A percentile compares a stretch with the other conserved stretches of the same genome.
Evolutionary conservation across 2,113 vertebrate genomes (phyloP).

Genomic region (Enhydra lutris): DNA sequence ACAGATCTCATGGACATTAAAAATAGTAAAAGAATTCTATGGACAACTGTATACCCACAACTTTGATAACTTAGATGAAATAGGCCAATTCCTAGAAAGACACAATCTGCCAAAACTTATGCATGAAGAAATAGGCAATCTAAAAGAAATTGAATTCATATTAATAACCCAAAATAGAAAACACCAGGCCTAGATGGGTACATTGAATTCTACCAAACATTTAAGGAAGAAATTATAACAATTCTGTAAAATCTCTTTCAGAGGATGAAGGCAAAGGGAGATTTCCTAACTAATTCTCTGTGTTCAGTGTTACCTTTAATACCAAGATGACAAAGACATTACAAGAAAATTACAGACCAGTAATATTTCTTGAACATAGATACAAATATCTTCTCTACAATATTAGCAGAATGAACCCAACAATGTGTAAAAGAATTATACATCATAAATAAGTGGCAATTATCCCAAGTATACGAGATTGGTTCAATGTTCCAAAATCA

Average conservation of each 20-base stretch:
- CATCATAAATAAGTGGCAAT: neutral
- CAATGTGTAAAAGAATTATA: neutral
- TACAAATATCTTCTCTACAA: neutral
- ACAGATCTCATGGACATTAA: neutral
- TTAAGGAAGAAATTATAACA: neutral
- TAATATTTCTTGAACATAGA: neutral
- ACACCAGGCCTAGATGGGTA: neutral
- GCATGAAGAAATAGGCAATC: neutral
- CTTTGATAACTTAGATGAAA: neutral
- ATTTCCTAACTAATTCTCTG: neutral
- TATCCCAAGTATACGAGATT: neutral
- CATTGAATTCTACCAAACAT: neutral
- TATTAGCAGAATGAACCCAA: neutral
- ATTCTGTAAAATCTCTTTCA: neutral
- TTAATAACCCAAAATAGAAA: neutral
- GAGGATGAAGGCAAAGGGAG: neutral
- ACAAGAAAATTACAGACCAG: neutral
- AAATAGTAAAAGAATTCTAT: neutral
- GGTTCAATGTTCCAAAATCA: neutral
- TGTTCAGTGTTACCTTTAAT: neutral
- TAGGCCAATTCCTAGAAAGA: neutral
- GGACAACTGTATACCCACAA: neutral
- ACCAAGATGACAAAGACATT: neutral
- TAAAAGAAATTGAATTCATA: neutral
- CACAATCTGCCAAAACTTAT: neutral